Evolutionary conservation across 1,140 invertebrate species (phyloP).

Genomic region (Eupeodes corollae): DNA sequence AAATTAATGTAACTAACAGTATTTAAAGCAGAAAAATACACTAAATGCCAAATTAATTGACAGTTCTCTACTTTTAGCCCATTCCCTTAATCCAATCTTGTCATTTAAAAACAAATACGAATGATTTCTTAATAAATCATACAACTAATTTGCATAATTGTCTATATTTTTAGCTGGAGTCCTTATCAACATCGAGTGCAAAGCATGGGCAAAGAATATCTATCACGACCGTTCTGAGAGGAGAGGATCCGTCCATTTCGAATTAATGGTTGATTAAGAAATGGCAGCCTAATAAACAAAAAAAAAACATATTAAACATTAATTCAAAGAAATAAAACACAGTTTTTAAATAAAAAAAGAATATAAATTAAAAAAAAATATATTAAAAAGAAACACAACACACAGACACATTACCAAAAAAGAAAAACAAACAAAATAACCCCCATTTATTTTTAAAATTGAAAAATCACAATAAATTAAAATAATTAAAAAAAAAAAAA

Average conservation of each 20-base stretch:
- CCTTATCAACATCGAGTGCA: constrained; percentile 91
- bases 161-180: constrained; percentile 55
- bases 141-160: no score
- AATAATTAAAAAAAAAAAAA: neutral
- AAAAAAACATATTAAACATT: constrained; percentile 3
- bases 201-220: constrained; percentile 92
- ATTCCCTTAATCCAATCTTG: no score
- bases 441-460: constrained; percentile 4
- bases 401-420: constrained; percentile 4
- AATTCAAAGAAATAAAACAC: constrained; percentile 2
- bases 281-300: constrained; percentile 4
- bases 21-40: no score
- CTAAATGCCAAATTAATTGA: no score
- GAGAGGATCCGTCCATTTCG: constrained; percentile 89
- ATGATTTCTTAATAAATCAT: no score
- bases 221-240: constrained; percentile 73
- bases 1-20: no score
- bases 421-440: constrained; percentile 6
- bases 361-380: constrained; percentile 1
- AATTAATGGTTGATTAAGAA: constrained; percentile 83
- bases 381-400: neutral
- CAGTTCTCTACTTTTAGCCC: no score
- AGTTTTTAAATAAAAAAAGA: constrained; percentile 1
- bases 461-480: constrained; percentile 2
- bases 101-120: no score